These are phyloP conservation scores for Drosophila miranda DNA, from an alignment of 1,140 invertebrate species.

Conservation along the genomic window DNA sequence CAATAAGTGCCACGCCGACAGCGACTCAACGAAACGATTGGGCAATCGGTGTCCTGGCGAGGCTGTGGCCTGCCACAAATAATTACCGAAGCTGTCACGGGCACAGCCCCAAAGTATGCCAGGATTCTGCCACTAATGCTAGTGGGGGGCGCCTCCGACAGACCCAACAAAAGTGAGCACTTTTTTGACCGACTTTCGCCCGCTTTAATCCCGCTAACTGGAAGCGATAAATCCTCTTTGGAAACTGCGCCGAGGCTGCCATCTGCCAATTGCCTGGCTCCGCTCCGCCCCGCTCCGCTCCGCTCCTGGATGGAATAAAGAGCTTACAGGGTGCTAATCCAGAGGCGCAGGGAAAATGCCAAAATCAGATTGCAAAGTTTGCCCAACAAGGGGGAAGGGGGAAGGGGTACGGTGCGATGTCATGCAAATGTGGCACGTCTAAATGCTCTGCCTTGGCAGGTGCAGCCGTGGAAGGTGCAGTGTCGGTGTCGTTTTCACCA, in stretches of 20 bases:
- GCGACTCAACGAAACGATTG: no score
- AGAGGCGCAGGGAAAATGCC: constrained; percentile 45
- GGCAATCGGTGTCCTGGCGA: no score
- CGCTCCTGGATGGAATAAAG: constrained; percentile 33
- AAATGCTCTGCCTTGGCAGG: constrained; percentile 46
- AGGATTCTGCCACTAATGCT: no score
- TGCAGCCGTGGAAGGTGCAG: constrained; percentile 13
- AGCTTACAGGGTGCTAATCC: constrained; percentile 52
- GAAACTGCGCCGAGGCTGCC: constrained; percentile 13
- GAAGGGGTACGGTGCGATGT: constrained; percentile 22
- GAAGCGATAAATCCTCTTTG: constrained; percentile 34
- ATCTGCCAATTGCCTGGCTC: constrained; percentile 15
- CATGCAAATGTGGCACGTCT: constrained; percentile 60
- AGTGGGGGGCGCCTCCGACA: no score
- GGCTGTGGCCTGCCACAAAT: no score
- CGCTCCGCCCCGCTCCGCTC: no score
- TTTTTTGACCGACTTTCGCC: constrained; percentile 6
- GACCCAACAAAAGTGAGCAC: neutral
- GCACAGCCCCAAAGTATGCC: no score
- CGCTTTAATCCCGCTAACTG: neutral
- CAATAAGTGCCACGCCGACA: no score
- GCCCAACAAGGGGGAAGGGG: constrained; percentile 12
- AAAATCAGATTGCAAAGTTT: constrained; percentile 55
- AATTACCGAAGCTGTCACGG: no score
- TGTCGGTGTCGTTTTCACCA: constrained; percentile 33